Percentiles rank a stretch among this genome's conserved stretches.
These are phyloP conservation scores for Falcaria lacertinaria DNA, from an alignment of 2,888 invertebrate genomes.

Conservation along the genomic window DNA sequence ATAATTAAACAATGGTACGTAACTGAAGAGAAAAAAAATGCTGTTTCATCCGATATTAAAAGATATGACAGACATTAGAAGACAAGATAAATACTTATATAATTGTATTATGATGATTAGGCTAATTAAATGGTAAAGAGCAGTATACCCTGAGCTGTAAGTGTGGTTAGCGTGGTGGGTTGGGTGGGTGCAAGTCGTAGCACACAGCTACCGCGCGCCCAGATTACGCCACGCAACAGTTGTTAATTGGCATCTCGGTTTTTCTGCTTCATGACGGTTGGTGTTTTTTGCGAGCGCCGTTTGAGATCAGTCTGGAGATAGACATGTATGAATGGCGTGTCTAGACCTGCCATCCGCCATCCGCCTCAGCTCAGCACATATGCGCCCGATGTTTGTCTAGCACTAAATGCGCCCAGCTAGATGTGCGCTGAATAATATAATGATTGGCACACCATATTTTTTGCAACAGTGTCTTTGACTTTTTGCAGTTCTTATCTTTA, in stretches of 20 bases:
- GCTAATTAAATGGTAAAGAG: no score
- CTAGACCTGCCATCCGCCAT: constrained; percentile 59
- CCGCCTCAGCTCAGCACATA: constrained; percentile 37
- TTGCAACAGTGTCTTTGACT: constrained; percentile 35
- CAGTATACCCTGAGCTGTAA: no score
- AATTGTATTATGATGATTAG: no score
- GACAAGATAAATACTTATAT: no score
- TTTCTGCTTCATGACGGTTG: constrained; percentile 36
- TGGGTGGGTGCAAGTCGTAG: no score
- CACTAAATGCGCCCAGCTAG: constrained; percentile 31
- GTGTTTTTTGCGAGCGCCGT: constrained; percentile 44
- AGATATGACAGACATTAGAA: no score
- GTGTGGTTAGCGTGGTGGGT: no score
- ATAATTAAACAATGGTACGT: no score
- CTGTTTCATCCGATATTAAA: no score
- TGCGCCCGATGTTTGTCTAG: constrained; percentile 37
- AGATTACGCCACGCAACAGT: constrained; percentile 31
- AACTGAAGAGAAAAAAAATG: no score
- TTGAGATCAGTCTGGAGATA: constrained; percentile 59
- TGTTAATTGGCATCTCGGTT: constrained; percentile 46
- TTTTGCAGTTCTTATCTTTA: constrained; percentile 33
- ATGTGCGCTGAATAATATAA: constrained; percentile 54
- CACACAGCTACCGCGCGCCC: no score
- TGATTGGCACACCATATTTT: constrained; percentile 40
- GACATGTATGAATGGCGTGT: constrained; percentile 53